Evolutionary conservation across 1,140 invertebrate genomes (phyloP), one percentile per base, ranked within the genome.

Genomic region (Trichomalopsis sarcophagae): DNA sequence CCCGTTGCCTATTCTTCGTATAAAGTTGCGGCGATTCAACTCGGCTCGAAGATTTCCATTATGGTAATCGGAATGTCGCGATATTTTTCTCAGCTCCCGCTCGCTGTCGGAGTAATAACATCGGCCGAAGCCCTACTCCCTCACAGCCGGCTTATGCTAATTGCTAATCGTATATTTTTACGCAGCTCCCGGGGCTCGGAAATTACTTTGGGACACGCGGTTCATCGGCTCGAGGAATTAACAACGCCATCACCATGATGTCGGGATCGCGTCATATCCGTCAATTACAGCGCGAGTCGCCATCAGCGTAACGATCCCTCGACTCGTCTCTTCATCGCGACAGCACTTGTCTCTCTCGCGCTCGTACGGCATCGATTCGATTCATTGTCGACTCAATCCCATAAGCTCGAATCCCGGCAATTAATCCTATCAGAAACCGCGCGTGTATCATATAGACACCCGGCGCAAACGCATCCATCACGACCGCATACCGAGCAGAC

Each of bases 201-300:
- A 62, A 62, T n/a, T 62, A 7, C 55, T 62, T 7, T 62, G 21
- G 55, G n/a, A 6, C 21, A 62, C 55, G 55, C 55, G 17, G 55
- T n/a, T 62, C 17, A 62, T 62, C 55, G 82, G 86, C 87, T 27
- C 27, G 55, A 73, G 81, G 74, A 87, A 84, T 85, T 44, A 17
- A 50, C 74, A 33, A 5, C 44, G 47, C 55, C 82, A 75, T 81
- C 40, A 44, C 5, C 36, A 40, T 40, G 5, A 1, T 36, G 33
- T 44, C 40, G 0, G 1, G 9, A 44, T 44, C 9, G 40, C 40
- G 9, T 10, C 40, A 11, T 40, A 5, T 7, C 82, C 75, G 68
- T 69, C 76, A 82, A 85, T 21, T 9, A 14, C 55, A 21, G 21
- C 55, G 21, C 55, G 55, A 55, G 50, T 55, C 50, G 21, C 55